A percentile compares a stretch with the other conserved stretches of the same genome.
phyloP scores from a whole-genome alignment of 2,888 invertebrate species.

The Hemaris fuciformis region DNA sequence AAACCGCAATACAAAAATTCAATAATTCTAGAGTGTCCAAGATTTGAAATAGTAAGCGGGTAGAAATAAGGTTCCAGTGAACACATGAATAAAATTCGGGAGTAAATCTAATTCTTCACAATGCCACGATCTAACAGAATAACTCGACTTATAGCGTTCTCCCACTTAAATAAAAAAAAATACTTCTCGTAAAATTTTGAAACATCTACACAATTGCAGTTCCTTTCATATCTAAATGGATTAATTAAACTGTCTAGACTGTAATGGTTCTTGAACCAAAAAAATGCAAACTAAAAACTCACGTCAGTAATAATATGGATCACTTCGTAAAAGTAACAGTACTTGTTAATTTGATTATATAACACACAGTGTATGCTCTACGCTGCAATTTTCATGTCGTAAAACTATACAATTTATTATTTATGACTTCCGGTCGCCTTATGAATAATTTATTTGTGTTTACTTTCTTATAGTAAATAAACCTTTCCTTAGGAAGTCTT shows the following conservation, averaged over 20 bases:
- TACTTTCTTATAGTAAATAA: not conserved
- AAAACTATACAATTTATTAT: not conserved
- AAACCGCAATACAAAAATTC: no score
- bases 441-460: not conserved
- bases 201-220: not conserved
- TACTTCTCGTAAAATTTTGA: not conserved
- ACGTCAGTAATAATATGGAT: not conserved
- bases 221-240: not conserved
- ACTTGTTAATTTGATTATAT: not conserved
- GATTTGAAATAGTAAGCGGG: no score
- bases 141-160: no score
- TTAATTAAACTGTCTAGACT: not conserved
- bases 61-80: no score
- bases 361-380: not conserved
- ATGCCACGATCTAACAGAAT: no score
- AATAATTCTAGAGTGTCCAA: no score
- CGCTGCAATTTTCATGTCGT: conserved; percentile 3
- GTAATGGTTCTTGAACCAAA: not conserved
- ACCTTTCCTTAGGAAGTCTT: not conserved
- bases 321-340: not conserved
- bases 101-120: no score
- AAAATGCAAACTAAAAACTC: not conserved
- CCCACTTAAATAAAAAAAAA: not conserved
- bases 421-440: not conserved
- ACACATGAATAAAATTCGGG: no score